Conservation (phyloP, 2,888 invertebrate genomes). For the Erynnis tages region DNA sequence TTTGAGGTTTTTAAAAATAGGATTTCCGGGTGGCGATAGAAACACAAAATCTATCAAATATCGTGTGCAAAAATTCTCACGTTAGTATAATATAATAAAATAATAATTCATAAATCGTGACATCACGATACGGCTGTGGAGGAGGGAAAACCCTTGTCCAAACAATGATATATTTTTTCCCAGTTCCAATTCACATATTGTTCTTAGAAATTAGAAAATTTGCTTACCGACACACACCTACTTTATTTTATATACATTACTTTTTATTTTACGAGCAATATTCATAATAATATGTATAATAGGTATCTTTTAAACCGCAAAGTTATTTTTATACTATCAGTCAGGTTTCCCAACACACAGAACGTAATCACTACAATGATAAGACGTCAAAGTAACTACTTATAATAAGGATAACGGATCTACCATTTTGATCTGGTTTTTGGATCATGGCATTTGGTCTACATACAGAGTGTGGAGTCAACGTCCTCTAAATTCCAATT, state of each 20-base stretch:
- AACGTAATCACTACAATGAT: too few species aligned
- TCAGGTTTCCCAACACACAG: too few species aligned
- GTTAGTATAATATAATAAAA: slow-evolving; percentile 1
- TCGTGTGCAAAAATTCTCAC: slow-evolving; percentile 5
- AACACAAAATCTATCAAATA: slow-evolving; percentile 7
- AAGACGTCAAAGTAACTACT: too few species aligned
- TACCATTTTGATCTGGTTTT: too few species aligned
- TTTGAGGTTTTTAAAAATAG: neutral
- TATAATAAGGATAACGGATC: too few species aligned
- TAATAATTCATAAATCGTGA: slow-evolving; percentile 12
- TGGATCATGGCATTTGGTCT: neutral
- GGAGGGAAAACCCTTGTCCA: slow-evolving; percentile 17
- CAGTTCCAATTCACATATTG: neutral
- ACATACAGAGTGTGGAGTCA: slow-evolving; percentile 5
- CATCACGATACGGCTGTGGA: slow-evolving; percentile 1
- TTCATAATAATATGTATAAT: too few species aligned
- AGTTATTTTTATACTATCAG: too few species aligned
- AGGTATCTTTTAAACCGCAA: too few species aligned
- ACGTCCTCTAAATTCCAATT: slow-evolving; percentile 21
- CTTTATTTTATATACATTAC: too few species aligned
- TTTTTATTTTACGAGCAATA: too few species aligned
- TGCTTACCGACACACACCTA: too few species aligned
- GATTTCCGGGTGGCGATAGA: neutral
- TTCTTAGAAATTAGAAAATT: neutral
- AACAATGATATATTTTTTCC: neutral